Conservation (phyloP, 2,797 vertebrate genomes). For the Poeciliopsis gracilis region DNA sequence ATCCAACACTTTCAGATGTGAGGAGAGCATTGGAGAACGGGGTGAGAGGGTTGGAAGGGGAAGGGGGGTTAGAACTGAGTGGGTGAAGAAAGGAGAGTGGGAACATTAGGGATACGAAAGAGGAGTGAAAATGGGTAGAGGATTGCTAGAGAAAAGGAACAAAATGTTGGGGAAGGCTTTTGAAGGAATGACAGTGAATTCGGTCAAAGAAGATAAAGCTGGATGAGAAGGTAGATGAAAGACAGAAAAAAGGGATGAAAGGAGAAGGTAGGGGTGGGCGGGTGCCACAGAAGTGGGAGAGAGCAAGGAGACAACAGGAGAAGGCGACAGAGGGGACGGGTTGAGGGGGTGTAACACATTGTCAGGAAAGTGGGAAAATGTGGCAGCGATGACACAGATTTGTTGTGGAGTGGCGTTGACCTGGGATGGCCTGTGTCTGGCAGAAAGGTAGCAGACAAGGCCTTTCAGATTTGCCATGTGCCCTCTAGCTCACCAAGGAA, state of each 20-base stretch:
- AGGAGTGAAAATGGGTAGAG: slow-evolving; percentile 44
- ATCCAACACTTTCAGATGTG: slow-evolving; percentile 86
- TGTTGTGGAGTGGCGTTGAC: slow-evolving; percentile 68
- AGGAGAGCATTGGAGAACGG: slow-evolving; percentile 61
- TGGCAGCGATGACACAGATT: slow-evolving; percentile 69
- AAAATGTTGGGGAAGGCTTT: too few species aligned
- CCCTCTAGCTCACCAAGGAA: slow-evolving; percentile 34
- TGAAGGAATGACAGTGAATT: too few species aligned
- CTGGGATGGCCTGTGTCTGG: slow-evolving; percentile 70
- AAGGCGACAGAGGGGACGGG: slow-evolving; percentile 21
- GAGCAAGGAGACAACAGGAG: slow-evolving; percentile 18
- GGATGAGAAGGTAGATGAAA: slow-evolving; percentile 52
- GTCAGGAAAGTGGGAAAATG: slow-evolving; percentile 61
- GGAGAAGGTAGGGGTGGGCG: slow-evolving; percentile 36
- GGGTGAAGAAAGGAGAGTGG: slow-evolving; percentile 44
- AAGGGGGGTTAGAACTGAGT: slow-evolving; percentile 32
- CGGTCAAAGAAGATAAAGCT: slow-evolving; percentile 47
- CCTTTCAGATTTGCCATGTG: slow-evolving; percentile 50
- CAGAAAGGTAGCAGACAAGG: slow-evolving; percentile 60
- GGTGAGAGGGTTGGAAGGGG: slow-evolving; percentile 8
- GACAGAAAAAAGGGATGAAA: slow-evolving; percentile 40
- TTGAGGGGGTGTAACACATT: slow-evolving; percentile 55
- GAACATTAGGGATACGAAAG: slow-evolving; percentile 30
- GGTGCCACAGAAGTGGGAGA: slow-evolving; percentile 36
- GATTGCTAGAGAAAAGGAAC: slow-evolving; percentile 38